Base-by-base conservation (phyloP, 2,113 vertebrate genomes). In the Paramormyrops kingsleyae region DNA sequence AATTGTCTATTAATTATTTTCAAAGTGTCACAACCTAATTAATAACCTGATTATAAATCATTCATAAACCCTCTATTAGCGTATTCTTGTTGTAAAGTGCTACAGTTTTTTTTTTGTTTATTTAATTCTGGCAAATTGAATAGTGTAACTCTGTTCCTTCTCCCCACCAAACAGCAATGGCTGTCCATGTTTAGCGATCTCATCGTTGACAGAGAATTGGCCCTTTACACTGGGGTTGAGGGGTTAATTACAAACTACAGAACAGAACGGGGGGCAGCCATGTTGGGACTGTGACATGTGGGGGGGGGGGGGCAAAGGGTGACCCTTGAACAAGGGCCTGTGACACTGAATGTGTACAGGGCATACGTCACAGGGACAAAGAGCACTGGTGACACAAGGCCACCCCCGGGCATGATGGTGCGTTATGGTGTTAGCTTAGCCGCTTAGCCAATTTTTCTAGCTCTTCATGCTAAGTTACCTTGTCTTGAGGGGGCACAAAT, bases 161-260 rank as follows among this genome's bases (percentile, higher is more conserved):
- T 17, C 31, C 15, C 35, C 35, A 15, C 74, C 74, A 19, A 42
- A 39, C 74, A 39, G 15, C 5, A 19, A 42, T 19, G 31, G 74
- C 1, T 13, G 35, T 19, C 74, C 17, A 19, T 13, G 74, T 80
- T 77, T 17, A 77, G 70, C 31, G 9, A n/a, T 31, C 31, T 17
- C 70, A 42, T 42, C 12, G 74, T 39, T 80, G 74, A 80, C 90
- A 90, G 92, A 94, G 94, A 90, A 95, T 92, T 91, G 80, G 70
- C 42, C 59, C 44, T 46, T 39, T 19, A 66, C 53, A 31, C 52
- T 87, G 93, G 94, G 87, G 52, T 92, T 93, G 93, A 92, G 95
- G 93, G 97, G 97, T 97, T 97, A 97, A 98, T 97, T 95, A 97
- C 94, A 97, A 96, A 97, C 97, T n/a, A 31, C 42, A 88, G 88